These are phyloP conservation scores for Platycnemis pennipes DNA, from an alignment of 2,888 invertebrate genomes.

Conservation along the genomic window DNA sequence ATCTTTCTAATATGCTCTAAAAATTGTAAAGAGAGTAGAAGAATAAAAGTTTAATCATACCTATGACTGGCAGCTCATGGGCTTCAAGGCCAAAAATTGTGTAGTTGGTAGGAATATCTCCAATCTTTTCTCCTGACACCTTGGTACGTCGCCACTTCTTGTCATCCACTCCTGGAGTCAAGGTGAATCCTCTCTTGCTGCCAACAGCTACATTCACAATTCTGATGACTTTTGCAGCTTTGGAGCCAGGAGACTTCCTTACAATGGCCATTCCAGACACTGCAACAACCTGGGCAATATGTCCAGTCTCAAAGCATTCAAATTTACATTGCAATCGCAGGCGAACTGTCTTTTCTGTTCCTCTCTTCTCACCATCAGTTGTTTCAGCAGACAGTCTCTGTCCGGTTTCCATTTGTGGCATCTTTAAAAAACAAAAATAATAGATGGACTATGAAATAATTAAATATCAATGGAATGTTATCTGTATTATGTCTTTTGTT, in stretches of 20 bases:
- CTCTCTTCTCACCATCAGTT: conserved; percentile 76
- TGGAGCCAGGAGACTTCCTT: conserved; percentile 79
- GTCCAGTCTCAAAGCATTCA: conserved; percentile 85
- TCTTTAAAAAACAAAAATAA: conserved; percentile 78
- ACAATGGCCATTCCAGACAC: conserved; percentile 83
- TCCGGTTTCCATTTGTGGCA: conserved; percentile 80
- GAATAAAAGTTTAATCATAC: conserved; percentile 77
- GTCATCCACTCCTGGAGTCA: conserved; percentile 84
- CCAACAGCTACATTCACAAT: conserved; percentile 83
- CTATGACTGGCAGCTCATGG: conserved; percentile 86
- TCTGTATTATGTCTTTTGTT: too few species aligned
- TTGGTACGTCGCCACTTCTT: conserved; percentile 82
- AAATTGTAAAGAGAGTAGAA: too few species aligned
- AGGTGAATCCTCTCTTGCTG: conserved; percentile 82
- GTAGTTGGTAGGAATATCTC: conserved; percentile 85
- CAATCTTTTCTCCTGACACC: conserved; percentile 83
- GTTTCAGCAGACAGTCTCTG: conserved; percentile 73
- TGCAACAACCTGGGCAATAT: conserved; percentile 80
- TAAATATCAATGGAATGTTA: too few species aligned
- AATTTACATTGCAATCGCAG: conserved; percentile 85
- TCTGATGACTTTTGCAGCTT: conserved; percentile 81
- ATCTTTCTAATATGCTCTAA: too few species aligned
- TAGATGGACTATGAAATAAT: too few species aligned
- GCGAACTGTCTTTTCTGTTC: conserved; percentile 82
- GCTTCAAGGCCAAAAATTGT: conserved; percentile 84